Conservation (phyloP, 2,797 vertebrate species). For the Kryptolebias ocellatus region DNA sequence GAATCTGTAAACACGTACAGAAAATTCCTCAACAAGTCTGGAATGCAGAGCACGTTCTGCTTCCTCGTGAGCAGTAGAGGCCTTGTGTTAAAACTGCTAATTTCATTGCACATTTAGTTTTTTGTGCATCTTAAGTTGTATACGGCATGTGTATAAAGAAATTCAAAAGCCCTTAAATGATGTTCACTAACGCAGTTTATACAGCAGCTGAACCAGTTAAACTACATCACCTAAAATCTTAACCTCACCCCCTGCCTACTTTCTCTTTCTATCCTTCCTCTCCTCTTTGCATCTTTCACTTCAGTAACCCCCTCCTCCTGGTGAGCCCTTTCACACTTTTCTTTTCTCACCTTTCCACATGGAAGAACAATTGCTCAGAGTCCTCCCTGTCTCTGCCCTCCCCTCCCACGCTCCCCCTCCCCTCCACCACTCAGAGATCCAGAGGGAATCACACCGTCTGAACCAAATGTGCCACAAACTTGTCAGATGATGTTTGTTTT, state of each 20-base stretch:
- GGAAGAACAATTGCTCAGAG: slow-evolving; percentile 78
- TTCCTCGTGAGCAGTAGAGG: not conserved
- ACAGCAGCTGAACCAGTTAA: slow-evolving; percentile 17
- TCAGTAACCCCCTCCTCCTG: slow-evolving; percentile 34
- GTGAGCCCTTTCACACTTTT: slow-evolving; percentile 69
- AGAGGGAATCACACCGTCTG: slow-evolving; percentile 72
- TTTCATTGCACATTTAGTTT: not conserved
- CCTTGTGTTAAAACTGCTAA: not conserved
- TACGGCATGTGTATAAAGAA: not conserved
- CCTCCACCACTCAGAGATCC: slow-evolving; percentile 62
- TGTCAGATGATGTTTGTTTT: slow-evolving; percentile 78
- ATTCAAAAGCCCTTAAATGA: slow-evolving; percentile 11
- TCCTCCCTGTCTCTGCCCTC: slow-evolving; percentile 39
- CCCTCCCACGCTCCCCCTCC: slow-evolving; percentile 53
- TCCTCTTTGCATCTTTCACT: slow-evolving; percentile 34
- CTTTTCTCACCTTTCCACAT: slow-evolving; percentile 82
- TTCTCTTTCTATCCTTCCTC: slow-evolving; percentile 18
- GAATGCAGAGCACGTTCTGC: not conserved
- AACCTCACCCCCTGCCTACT: slow-evolving; percentile 20
- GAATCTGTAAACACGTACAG: not conserved
- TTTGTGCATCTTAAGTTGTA: not conserved
- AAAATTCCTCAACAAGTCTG: not conserved
- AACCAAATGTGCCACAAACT: slow-evolving; percentile 76
- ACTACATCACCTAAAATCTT: slow-evolving; percentile 39
- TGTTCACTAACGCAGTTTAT: slow-evolving; percentile 8